Percentiles rank a stretch among this genome's conserved stretches.
phyloP scores from a whole-genome alignment of 35 echinoderm and acorn worm genomes.

The Patiria miniata region DNA sequence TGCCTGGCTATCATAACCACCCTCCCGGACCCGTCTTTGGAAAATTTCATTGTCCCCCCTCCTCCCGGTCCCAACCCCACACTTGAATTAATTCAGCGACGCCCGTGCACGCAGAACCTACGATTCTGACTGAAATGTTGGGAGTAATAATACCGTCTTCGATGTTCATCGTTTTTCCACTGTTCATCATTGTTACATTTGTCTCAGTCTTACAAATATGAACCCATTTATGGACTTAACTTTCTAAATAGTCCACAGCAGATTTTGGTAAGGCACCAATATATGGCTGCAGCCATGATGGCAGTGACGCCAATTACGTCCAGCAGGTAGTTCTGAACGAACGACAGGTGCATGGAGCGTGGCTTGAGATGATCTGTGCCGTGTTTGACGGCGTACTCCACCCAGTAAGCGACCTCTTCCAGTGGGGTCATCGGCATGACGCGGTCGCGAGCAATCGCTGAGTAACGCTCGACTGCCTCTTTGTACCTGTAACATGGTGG shows the following conservation, averaged over 20 bases:
- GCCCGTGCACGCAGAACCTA: too few species aligned
- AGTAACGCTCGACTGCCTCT: not conserved
- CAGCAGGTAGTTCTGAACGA: constrained; percentile 7
- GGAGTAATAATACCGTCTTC: too few species aligned
- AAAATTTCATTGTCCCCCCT: too few species aligned
- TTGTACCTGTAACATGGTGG: not conserved
- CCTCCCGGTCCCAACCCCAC: too few species aligned
- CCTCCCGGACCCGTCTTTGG: too few species aligned
- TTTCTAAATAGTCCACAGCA: not conserved
- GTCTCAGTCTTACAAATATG: too few species aligned
- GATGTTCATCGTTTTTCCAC: too few species aligned
- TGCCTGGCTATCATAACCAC: too few species aligned
- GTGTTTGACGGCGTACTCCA: not conserved
- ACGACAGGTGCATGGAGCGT: not conserved
- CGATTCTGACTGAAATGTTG: too few species aligned
- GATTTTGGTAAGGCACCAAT: not conserved
- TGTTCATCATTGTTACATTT: too few species aligned
- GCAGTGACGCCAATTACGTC: not conserved
- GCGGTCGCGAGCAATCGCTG: not conserved
- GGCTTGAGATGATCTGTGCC: not conserved
- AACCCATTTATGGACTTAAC: too few species aligned
- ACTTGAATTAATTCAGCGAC: too few species aligned
- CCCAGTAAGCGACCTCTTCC: not conserved
- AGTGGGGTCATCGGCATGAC: not conserved
- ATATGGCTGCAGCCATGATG: not conserved